Base-by-base conservation (phyloP, 2,113 vertebrate species). In the Notothenia rossii region DNA sequence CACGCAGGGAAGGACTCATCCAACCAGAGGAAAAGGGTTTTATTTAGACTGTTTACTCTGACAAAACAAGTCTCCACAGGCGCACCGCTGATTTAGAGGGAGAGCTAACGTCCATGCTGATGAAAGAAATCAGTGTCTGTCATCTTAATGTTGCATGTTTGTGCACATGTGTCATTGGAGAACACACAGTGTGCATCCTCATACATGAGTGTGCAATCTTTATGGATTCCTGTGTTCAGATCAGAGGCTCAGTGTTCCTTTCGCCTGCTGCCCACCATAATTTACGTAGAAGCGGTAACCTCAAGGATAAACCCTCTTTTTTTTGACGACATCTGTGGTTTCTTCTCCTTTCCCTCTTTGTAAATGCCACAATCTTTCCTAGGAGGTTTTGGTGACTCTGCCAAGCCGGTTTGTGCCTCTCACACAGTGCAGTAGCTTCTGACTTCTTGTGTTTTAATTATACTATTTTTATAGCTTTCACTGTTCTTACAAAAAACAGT, bases 271-370 rank as follows among this genome's bases (percentile, higher is more conserved):
- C 85, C 86, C 77, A 83, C 64, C 17, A 70, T 67, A 84, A 81
- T 83, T 86, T 85, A 87, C 77, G 83, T 76, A 90, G 62, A 79
- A 81, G 80, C 80, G 61, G 56, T 54, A 85, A 92, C 84, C 90
- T 88, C 86, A 92, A 78, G 80, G 79, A 86, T 87, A 88, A 92
- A 87, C 88, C 69, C 77, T 84, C 58, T 85, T 75, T 81, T 1
- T 56, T 85, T 90, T 92, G 87, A 89, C 73, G 73, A 90, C 84
- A 83, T 91, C 64, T 81, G 84, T 48, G 91, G 88, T 89, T 90
- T 82, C 58, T 81, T 61, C 68, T 90, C 65, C 82, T 90, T 89
- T 91, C 84, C 82, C 77, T 90, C 89, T 92, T 90, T 82, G 79
- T 71, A 92, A 85, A 88, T 77, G 40, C 68, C 81, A 81, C 76